phyloP scores from a whole-genome alignment of 2,797 vertebrate genomes.

The Phyllotis vaccarum region DNA sequence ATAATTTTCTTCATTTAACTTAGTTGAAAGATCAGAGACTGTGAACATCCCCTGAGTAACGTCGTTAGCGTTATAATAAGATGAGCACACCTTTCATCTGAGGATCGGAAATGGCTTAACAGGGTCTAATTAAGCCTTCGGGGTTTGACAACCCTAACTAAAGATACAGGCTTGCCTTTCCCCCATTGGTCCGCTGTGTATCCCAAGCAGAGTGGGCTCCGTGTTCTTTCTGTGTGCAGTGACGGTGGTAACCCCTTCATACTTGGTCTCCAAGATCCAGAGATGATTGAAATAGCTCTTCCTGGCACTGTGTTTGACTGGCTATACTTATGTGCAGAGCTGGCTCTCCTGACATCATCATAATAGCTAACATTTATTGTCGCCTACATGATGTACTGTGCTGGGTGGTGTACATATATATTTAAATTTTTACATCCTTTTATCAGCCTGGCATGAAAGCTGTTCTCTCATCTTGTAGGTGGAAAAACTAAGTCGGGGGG shows the following conservation, averaged over 20 bases:
- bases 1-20: conserved; percentile 74
- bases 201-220: neutral
- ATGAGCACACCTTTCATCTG: conserved; percentile 74
- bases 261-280: no score
- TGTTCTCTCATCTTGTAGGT: conserved; percentile 14
- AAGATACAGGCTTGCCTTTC: neutral
- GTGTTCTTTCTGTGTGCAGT: neutral
- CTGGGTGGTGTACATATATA: neutral
- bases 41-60: conserved; percentile 45
- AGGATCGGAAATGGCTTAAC: conserved; percentile 73
- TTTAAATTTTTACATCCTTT: conserved; percentile 34
- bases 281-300: neutral
- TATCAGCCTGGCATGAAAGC: conserved; percentile 5
- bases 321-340: neutral
- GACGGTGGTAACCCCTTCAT: neutral
- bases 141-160: conserved; percentile 25
- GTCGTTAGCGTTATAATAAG: conserved; percentile 53
- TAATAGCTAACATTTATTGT: conserved; percentile 1
- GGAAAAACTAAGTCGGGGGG: conserved; percentile 9
- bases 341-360: neutral
- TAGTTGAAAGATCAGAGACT: conserved; percentile 69
- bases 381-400: neutral
- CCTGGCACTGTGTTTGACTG: neutral
- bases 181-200: neutral
- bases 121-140: conserved; percentile 72